Percentiles rank a stretch among this genome's conserved stretches.
phyloP scores from a whole-genome alignment of 1,140 invertebrate genomes.

The Drosophila micromelanica region DNA sequence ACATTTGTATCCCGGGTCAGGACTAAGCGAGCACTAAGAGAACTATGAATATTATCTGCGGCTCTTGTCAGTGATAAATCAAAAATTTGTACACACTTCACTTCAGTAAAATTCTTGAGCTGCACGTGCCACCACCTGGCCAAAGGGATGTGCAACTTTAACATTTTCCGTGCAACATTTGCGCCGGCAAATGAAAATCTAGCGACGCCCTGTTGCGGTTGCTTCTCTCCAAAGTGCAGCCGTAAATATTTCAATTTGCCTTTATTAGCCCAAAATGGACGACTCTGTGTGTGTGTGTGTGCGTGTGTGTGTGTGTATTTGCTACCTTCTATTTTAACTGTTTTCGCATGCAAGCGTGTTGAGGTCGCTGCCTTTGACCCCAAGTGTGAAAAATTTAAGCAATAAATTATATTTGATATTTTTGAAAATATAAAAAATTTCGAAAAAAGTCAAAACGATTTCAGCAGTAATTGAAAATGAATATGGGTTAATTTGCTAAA shows the following conservation, averaged over 20 bases:
- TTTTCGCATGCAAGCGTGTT: slow-evolving; percentile 11
- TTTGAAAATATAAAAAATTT: not conserved
- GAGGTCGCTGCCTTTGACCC: not conserved
- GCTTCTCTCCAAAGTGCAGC: slow-evolving; percentile 63
- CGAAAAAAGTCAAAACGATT: not conserved
- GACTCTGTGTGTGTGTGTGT: slow-evolving; percentile 3
- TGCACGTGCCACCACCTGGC: slow-evolving; percentile 18
- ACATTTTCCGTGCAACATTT: not conserved
- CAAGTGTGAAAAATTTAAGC: not conserved
- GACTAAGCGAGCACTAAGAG: not conserved
- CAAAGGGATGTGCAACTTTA: slow-evolving; percentile 7
- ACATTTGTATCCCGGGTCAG: too few relatives aligned
- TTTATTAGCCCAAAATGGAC: slow-evolving; percentile 62
- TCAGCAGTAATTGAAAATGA: not conserved
- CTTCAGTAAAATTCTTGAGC: slow-evolving; percentile 49
- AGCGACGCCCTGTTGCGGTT: slow-evolving; percentile 44
- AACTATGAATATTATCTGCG: slow-evolving; percentile 8
- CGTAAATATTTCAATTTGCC: slow-evolving; percentile 77
- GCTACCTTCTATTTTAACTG: slow-evolving; percentile 3
- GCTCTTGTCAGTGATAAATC: slow-evolving; percentile 66
- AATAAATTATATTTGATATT: slow-evolving; percentile 34
- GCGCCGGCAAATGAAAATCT: slow-evolving; percentile 64
- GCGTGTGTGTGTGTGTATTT: slow-evolving; percentile 17
- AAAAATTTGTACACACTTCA: slow-evolving; percentile 62
- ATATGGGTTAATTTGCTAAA: too few relatives aligned